phyloP scores from a whole-genome alignment of 1,140 invertebrate species.

The Melanaphis sacchari region DNA sequence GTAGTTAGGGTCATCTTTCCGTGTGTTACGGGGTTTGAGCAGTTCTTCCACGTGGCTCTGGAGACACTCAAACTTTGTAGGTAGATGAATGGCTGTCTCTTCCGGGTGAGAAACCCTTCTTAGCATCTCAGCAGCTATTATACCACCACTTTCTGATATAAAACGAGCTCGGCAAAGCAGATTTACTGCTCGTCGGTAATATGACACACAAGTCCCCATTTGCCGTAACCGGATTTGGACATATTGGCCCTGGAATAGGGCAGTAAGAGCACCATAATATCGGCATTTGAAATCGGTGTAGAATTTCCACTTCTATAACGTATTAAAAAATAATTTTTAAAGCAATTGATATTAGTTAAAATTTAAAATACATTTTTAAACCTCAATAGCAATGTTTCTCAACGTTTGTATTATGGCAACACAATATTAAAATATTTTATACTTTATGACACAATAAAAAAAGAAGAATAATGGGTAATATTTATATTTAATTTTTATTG shows the following conservation, averaged over 20 bases:
- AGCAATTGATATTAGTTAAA: not conserved
- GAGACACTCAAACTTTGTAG: too few species aligned
- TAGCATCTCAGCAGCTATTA: too few species aligned
- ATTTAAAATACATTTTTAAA: not conserved
- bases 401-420: too few species aligned
- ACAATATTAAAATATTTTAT: too few species aligned
- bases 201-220: constrained; percentile 91
- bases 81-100: too few species aligned
- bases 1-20: too few species aligned
- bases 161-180: constrained; percentile 83
- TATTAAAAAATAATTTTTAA: not conserved
- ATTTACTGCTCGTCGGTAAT: constrained; percentile 83
- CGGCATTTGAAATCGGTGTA: constrained; percentile 78
- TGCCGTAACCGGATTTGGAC: constrained; percentile 93
- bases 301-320: constrained; percentile 71
- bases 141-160: constrained; percentile 73
- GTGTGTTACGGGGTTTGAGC: too few species aligned
- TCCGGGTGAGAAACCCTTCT: too few species aligned
- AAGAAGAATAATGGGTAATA: too few species aligned
- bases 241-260: constrained; percentile 85
- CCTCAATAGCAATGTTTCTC: not conserved
- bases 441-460: too few species aligned
- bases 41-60: too few species aligned
- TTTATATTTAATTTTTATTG: too few species aligned
- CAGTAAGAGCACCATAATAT: constrained; percentile 71